These are phyloP conservation scores for Synergus laeviventris DNA, from an alignment of 2,888 invertebrate species.

Conservation along the genomic window DNA sequence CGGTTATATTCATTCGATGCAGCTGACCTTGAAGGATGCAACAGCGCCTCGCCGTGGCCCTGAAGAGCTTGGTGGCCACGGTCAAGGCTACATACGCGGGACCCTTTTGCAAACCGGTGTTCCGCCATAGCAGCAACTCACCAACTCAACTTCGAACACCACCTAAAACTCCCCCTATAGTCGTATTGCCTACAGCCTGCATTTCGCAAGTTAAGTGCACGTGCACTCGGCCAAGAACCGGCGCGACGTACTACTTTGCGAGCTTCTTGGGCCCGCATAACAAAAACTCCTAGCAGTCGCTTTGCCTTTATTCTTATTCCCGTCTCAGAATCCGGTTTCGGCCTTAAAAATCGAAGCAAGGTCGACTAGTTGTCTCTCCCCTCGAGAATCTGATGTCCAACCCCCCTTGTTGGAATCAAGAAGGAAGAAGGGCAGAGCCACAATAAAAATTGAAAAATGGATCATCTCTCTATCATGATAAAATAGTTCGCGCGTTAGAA, in stretches of 20 bases:
- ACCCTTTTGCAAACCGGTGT: slow-evolving; percentile 51
- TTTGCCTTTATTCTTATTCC: slow-evolving; percentile 19
- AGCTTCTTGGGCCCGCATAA: slow-evolving; percentile 25
- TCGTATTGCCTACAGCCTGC: slow-evolving; percentile 4
- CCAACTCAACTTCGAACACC: slow-evolving; percentile 35
- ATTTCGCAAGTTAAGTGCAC: slow-evolving; percentile 14
- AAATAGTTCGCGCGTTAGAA: slow-evolving; percentile 5
- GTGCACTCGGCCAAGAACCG: slow-evolving; percentile 9
- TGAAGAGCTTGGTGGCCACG: slow-evolving; percentile 70
- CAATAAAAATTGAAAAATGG: slow-evolving; percentile 8
- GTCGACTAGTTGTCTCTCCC: slow-evolving; percentile 36
- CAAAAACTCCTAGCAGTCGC: slow-evolving; percentile 24
- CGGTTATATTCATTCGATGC: slow-evolving; percentile 64
- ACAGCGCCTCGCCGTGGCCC: slow-evolving; percentile 69
- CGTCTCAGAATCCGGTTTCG: slow-evolving; percentile 32
- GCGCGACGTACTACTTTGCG: slow-evolving; percentile 13
- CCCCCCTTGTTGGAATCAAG: slow-evolving; percentile 8
- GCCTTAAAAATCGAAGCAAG: slow-evolving; percentile 39
- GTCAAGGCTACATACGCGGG: slow-evolving; percentile 70
- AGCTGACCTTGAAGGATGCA: slow-evolving; percentile 72
- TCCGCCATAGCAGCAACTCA: slow-evolving; percentile 33
- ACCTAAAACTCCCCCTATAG: slow-evolving; percentile 32
- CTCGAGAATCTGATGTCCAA: slow-evolving; percentile 27
- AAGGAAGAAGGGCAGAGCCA: neutral
- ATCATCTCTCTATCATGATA: slow-evolving; percentile 20